Conservation (phyloP, 2,888 invertebrate species). For the Philaethria dido region DNA sequence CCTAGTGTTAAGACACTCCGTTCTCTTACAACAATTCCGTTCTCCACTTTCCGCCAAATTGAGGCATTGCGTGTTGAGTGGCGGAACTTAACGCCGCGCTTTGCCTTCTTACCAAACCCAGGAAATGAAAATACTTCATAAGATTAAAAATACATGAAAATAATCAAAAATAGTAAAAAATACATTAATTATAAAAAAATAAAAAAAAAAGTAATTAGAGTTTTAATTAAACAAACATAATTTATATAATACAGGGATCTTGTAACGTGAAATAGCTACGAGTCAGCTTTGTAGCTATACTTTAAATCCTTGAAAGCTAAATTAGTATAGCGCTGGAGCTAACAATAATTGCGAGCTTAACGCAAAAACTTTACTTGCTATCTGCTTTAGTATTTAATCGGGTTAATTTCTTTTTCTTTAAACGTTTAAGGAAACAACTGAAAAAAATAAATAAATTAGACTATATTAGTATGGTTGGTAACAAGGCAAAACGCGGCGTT, state of each 20-base stretch:
- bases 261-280: slow-evolving; percentile 10
- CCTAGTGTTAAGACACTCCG: no score
- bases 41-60: no score
- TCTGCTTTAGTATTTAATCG: slow-evolving; percentile 22
- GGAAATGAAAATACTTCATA: no score
- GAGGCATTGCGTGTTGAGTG: no score
- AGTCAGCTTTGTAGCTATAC: slow-evolving; percentile 11
- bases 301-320: slow-evolving; percentile 24
- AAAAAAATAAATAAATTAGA: not conserved
- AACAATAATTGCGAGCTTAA: slow-evolving; percentile 16
- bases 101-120: no score
- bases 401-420: slow-evolving; percentile 17
- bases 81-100: no score
- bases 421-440: not conserved
- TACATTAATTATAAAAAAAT: not conserved
- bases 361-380: slow-evolving; percentile 14
- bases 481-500: no score
- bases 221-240: slow-evolving; percentile 15
- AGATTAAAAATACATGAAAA: no score
- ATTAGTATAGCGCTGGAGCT: slow-evolving; percentile 13
- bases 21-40: no score
- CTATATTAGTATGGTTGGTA: not conserved
- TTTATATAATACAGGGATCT: slow-evolving; percentile 1
- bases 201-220: slow-evolving; percentile 5
- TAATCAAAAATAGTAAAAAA: no score